Base-by-base conservation (phyloP, 2,888 invertebrate genomes). In the Troides oblongomaculatus region DNA sequence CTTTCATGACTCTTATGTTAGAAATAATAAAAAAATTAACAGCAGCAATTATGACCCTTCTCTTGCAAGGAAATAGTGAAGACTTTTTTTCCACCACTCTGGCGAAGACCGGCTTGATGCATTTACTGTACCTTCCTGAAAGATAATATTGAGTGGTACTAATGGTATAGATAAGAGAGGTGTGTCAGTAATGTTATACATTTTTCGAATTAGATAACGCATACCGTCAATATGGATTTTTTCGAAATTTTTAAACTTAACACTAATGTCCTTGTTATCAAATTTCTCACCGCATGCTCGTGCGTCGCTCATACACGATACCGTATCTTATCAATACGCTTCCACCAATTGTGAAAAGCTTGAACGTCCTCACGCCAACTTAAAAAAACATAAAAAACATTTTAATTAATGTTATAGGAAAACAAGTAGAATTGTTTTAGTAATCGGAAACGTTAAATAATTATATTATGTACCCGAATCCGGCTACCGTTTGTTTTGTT, bases 331-430 rank as follows among this genome's bases (percentile, higher is more conserved):
- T 65, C 69, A 62, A 30, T 21, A 18, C 23, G 21, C 18, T 43
- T 62, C 25, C 21, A 57, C 25, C 57, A 56, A 62, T 17, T 30
- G 56, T 64, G 17, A 23, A 69, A 69, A 69, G 65, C 69, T 69
- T 50, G 50, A 43, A 64, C 63, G 10, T 36, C 21, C 8, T n/a
- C 57, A 21, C 2, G 18, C 2, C 21, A 57, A 56, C 56, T 62
- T 62, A 25, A 62, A 21, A 21, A 21, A 57, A 64, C 4, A 56
- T 56, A 17, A 50, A 50, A 50, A 50, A 50, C 18, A 17, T 46
- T 46, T 2, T 46, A 46, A 46, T 10, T 10, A 46, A 46, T 10
- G 2, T 14, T 46, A 10, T 12, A 10, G 46, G 46, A 46, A 46
- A 46, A 46, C 46, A 10, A 10, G 18, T 50, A 17, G 2, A 50